Evolutionary conservation across 1,140 invertebrate genomes (phyloP).

Genomic region (Drosophila nigrodunni): DNA sequence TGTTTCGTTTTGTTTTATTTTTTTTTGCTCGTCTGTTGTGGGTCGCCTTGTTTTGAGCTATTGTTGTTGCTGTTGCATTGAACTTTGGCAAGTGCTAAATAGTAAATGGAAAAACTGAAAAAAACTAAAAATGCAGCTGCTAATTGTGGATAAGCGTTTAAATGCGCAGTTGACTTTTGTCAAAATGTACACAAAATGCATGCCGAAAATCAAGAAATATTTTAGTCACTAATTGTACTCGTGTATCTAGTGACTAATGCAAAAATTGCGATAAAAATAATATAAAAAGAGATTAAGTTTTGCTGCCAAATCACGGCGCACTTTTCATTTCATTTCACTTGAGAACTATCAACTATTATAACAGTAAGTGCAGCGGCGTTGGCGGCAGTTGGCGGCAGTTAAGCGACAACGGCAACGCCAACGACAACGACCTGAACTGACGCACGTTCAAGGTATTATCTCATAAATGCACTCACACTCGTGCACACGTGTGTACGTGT

Average conservation of each 20-base stretch:
- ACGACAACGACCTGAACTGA: slow-evolving; percentile 73
- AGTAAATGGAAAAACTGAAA: slow-evolving; percentile 24
- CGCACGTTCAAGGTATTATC: slow-evolving; percentile 84
- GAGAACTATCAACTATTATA: neutral
- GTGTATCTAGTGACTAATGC: slow-evolving; percentile 30
- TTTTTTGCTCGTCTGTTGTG: slow-evolving; percentile 40
- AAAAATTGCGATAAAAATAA: neutral
- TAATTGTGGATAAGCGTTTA: slow-evolving; percentile 39
- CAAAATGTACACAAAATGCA: slow-evolving; percentile 56
- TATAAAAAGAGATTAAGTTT: slow-evolving; percentile 23
- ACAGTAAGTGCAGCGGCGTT: slow-evolving; percentile 18
- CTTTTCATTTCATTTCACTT: slow-evolving; percentile 68
- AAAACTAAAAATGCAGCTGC: slow-evolving; percentile 10
- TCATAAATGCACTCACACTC: slow-evolving; percentile 62
- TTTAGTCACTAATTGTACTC: slow-evolving; percentile 1
- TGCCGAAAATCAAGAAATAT: neutral
- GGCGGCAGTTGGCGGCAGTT: slow-evolving; percentile 62
- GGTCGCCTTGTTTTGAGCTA: slow-evolving; percentile 36
- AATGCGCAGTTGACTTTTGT: slow-evolving; percentile 74
- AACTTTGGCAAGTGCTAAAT: slow-evolving; percentile 26
- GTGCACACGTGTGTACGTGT: slow-evolving; percentile 11
- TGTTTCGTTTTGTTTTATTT: slow-evolving; percentile 38
- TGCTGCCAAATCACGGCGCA: slow-evolving; percentile 25
- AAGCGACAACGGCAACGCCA: slow-evolving; percentile 57
- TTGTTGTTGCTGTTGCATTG: slow-evolving; percentile 32